phyloP scores from a whole-genome alignment of 2,888 invertebrate species.

The Axea sp. region DNA sequence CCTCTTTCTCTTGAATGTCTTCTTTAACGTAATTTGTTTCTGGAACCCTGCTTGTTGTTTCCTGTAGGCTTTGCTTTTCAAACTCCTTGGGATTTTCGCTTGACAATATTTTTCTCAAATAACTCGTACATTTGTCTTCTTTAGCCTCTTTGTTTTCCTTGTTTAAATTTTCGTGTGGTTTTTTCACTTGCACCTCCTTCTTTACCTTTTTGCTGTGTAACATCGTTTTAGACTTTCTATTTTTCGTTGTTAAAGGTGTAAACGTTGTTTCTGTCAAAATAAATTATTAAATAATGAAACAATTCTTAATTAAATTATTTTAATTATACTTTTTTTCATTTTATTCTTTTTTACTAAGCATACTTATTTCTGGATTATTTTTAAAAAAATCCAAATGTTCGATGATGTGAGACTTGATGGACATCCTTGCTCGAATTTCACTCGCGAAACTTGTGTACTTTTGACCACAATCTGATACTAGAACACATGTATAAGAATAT shows the following conservation, averaged over 20 bases:
- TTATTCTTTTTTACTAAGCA: too few species aligned
- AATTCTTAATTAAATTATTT: not conserved
- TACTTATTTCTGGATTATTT: slow-evolving; percentile 72
- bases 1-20: slow-evolving; percentile 58
- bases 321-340: not conserved
- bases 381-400: slow-evolving; percentile 78
- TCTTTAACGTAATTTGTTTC: slow-evolving; percentile 55
- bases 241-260: slow-evolving; percentile 64
- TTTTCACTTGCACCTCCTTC: slow-evolving; percentile 69
- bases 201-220: slow-evolving; percentile 64
- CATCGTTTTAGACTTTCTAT: slow-evolving; percentile 68
- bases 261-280: slow-evolving; percentile 68
- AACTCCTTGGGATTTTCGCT: slow-evolving; percentile 72
- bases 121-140: slow-evolving; percentile 72
- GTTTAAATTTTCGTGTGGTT: slow-evolving; percentile 73
- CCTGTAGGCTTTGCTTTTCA: slow-evolving; percentile 67
- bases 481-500: slow-evolving; percentile 80
- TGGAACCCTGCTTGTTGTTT: slow-evolving; percentile 63
- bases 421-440: slow-evolving; percentile 80
- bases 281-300: not conserved
- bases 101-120: slow-evolving; percentile 73
- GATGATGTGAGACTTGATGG: slow-evolving; percentile 80
- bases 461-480: slow-evolving; percentile 80
- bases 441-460: slow-evolving; percentile 81
- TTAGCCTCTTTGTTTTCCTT: slow-evolving; percentile 75